Evolutionary conservation across 2,113 vertebrate genomes (phyloP).

Genomic region (Oophaga pumilio): DNA sequence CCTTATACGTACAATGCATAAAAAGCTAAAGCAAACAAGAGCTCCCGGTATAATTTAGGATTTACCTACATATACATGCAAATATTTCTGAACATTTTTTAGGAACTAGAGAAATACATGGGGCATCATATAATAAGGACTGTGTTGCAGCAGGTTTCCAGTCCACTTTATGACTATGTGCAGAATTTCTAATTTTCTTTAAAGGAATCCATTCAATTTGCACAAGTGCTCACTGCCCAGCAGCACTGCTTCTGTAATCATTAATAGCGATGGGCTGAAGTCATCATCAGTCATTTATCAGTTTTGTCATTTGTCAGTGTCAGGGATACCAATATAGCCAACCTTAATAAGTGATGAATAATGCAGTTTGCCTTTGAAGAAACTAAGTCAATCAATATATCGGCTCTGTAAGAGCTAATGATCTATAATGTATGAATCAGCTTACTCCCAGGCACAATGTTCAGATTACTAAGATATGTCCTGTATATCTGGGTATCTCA

Average conservation of each 20-base stretch:
- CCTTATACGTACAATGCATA: too few relatives aligned
- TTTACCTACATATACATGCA: too few relatives aligned
- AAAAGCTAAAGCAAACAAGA: too few relatives aligned
- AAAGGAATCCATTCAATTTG: neutral
- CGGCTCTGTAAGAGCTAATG: neutral
- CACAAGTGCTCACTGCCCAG: neutral
- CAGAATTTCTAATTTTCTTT: neutral
- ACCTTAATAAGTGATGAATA: neutral
- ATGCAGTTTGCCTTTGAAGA: neutral
- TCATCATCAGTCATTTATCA: neutral
- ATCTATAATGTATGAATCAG: neutral
- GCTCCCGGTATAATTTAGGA: too few relatives aligned
- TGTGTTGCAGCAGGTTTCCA: too few relatives aligned
- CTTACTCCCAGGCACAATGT: neutral
- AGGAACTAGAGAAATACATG: too few relatives aligned
- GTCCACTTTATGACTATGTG: neutral
- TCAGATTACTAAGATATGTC: neutral
- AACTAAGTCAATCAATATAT: neutral
- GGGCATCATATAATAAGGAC: too few relatives aligned
- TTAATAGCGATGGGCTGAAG: neutral
- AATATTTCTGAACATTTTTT: too few relatives aligned
- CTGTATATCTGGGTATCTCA: too few relatives aligned
- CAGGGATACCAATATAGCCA: neutral
- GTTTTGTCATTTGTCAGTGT: neutral
- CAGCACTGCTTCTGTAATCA: neutral